Base-by-base conservation (phyloP, 2,113 vertebrate genomes). In the Hirundichthys speculiger region DNA sequence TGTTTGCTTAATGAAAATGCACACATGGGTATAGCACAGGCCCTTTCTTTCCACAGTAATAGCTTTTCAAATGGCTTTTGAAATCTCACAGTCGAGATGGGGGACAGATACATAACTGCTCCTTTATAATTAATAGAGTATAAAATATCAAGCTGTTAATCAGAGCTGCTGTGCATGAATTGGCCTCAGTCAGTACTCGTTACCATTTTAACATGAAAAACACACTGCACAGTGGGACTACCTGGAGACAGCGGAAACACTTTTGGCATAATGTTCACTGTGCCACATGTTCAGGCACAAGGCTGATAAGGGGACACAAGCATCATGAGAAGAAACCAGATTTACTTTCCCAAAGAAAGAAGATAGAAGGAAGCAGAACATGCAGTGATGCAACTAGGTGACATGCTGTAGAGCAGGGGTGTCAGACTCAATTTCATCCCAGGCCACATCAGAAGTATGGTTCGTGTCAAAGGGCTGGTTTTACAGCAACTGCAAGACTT, bases 321-420 rank as follows among this genome's bases (percentile, higher is more conserved):
- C 61, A n/a, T 24, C 49, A 61, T 45, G 41, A 71, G 50, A 43
- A 45, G 55, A 67, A 57, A 47, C 51, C 16, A 51, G 58, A 69
- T 69, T 72, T 41, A 21, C 39, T 69, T 54, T 77, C 41, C 60
- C 40, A 43, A 66, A 58, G 62, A 65, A 68, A 47, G 49, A 71
- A 71, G 65, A 74, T 73, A 22, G 75, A 63, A 67, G 69, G 64
- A 80, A 61, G 75, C 18, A 30, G 52, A 58, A 50, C 64, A 61
- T 42, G 52, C 55, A 65, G 59, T 86, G 80, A 87, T 83, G 84
- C 81, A 88, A 84, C 47, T n/a, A 52, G 53, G 22, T 64, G 80
- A 80, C 82, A 81, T 68, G 59, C 57, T 48, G 52, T 4, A 13
- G 59, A 59, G 57, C 71, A 73, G 75, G 77, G 46, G 71, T 63